Percentiles rank a stretch among this genome's conserved stretches.
phyloP scores from a whole-genome alignment of 2,113 vertebrate species.

The Pterocles burchelli region DNA sequence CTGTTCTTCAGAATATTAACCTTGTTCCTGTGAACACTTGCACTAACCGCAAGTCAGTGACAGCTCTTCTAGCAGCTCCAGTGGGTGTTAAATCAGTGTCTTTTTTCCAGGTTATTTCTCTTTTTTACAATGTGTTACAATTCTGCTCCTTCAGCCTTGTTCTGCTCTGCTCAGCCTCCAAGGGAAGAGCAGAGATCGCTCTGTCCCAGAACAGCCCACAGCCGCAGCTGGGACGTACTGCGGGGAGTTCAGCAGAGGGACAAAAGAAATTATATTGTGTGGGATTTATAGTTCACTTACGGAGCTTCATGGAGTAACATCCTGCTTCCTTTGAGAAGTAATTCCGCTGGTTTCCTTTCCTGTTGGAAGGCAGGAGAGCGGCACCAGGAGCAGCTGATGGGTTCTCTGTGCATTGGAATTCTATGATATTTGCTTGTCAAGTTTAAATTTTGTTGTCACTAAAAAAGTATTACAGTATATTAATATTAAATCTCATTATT shows the following conservation, averaged over 20 bases:
- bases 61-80: neutral
- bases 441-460: neutral
- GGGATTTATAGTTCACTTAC: neutral
- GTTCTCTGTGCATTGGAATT: neutral
- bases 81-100: too few relatives aligned
- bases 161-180: neutral
- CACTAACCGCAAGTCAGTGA: neutral
- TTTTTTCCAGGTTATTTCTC: neutral
- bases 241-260: neutral
- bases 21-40: neutral
- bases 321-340: neutral
- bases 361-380: neutral
- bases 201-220: neutral
- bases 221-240: neutral
- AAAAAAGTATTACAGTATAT: neutral
- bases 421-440: neutral
- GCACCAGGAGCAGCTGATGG: neutral
- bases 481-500: neutral
- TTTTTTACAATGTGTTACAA: neutral
- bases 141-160: neutral
- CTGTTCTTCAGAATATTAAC: neutral
- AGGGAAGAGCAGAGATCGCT: neutral
- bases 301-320: neutral
- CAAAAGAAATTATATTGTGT: neutral
- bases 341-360: neutral